Evolutionary conservation across 2,797 vertebrate genomes (phyloP).

Genomic region (Myoxocephalus aenaeus): DNA sequence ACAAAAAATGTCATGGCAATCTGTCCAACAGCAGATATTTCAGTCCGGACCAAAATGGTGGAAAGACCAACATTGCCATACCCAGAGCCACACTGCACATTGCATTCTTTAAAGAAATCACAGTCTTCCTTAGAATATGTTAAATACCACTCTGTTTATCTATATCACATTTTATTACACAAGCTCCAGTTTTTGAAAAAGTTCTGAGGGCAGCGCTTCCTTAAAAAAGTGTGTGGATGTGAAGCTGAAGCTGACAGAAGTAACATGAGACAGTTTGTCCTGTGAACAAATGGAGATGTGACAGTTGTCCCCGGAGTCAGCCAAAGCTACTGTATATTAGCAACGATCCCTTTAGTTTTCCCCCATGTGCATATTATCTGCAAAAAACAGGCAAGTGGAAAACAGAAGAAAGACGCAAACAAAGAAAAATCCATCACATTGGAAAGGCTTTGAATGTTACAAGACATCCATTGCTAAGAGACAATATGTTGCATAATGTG

Average conservation of each 20-base stretch:
- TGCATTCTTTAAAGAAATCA: background rate
- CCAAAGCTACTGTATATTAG: constrained; percentile 50
- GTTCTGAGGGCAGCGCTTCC: constrained; percentile 27
- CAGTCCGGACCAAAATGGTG: background rate
- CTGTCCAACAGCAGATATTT: background rate
- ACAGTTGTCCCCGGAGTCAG: constrained; percentile 52
- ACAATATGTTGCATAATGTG: constrained; percentile 68
- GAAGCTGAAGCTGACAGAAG: constrained; percentile 47
- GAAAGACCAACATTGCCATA: background rate
- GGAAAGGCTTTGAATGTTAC: constrained; percentile 68
- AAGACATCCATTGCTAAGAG: constrained; percentile 60
- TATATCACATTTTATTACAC: constrained; percentile 5
- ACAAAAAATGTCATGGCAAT: background rate
- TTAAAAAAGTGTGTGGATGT: constrained; percentile 33
- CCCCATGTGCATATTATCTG: constrained; percentile 69
- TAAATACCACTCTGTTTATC: constrained; percentile 4
- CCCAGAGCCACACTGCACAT: background rate
- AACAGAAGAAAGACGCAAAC: constrained; percentile 57
- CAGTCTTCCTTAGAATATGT: background rate
- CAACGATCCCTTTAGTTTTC: constrained; percentile 44
- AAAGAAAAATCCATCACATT: constrained; percentile 76
- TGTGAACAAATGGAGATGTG: constrained; percentile 32
- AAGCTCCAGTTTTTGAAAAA: constrained; percentile 42
- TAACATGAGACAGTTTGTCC: constrained; percentile 27
- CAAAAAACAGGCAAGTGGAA: constrained; percentile 66